These are phyloP conservation scores for Eptatretus burgeri DNA, from an alignment of 2,113 vertebrate species.

Conservation along the genomic window DNA sequence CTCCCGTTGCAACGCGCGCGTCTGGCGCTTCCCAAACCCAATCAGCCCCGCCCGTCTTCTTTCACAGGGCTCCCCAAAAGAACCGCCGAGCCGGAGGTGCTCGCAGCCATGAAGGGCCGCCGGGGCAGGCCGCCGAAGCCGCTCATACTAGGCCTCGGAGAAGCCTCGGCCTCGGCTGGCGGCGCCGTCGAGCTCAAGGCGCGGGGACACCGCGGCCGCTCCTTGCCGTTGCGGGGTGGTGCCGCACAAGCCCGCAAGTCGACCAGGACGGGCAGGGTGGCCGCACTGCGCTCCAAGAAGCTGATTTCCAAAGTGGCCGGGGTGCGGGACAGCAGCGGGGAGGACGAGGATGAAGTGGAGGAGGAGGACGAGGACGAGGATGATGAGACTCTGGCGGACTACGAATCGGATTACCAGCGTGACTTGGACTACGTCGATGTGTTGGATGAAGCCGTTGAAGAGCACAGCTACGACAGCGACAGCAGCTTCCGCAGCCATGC, in stretches of 20 bases:
- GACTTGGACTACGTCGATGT: not conserved
- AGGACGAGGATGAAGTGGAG: not conserved
- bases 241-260: slow-evolving; percentile 2
- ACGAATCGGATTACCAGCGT: slow-evolving; percentile 1
- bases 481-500: no score
- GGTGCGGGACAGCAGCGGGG: slow-evolving; percentile 3
- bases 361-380: slow-evolving; percentile 1
- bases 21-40: not conserved
- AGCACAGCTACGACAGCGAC: not conserved
- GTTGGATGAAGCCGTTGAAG: not conserved
- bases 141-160: slow-evolving; percentile 1
- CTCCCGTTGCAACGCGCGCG: not conserved
- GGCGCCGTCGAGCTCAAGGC: slow-evolving; percentile 3
- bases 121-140: slow-evolving; percentile 4
- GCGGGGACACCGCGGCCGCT: slow-evolving; percentile 2
- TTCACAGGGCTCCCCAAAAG: not conserved
- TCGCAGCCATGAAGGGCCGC: slow-evolving; percentile 2
- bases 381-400: not conserved
- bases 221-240: not conserved
- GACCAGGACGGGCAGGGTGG: not conserved
- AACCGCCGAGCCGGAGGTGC: not conserved
- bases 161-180: not conserved
- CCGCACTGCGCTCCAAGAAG: slow-evolving; percentile 6
- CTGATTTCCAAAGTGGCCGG: not conserved
- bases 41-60: not conserved